These are phyloP conservation scores for Myotis vivesi DNA, from an alignment of 2,797 vertebrate species.

Conservation along the genomic window DNA sequence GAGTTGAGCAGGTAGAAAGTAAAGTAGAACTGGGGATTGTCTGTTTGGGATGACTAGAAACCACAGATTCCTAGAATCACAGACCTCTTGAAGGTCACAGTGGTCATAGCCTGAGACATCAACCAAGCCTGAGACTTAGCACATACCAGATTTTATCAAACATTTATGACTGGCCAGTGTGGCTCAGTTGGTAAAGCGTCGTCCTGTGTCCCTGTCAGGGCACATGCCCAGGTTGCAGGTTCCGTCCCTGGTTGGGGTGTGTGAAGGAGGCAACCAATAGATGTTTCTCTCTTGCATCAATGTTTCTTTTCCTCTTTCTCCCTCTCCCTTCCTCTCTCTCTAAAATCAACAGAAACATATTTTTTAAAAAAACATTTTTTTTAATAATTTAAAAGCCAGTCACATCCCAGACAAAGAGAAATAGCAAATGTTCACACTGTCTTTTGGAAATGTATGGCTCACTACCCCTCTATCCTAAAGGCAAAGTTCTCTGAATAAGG, in stretches of 20 bases:
- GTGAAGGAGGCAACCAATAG: not conserved
- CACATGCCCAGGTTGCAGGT: not conserved
- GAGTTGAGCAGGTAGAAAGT: not conserved
- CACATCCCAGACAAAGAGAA: conserved; percentile 8
- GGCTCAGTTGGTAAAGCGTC: not conserved
- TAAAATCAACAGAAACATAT: not conserved
- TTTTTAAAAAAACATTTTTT: not conserved
- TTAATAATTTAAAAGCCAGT: conserved; percentile 26
- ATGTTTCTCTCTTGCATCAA: not conserved
- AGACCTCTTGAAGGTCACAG: not conserved
- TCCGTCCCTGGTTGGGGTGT: not conserved
- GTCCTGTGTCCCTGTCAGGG: not conserved
- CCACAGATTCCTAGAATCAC: not conserved
- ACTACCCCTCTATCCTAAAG: not conserved
- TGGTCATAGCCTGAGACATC: not conserved
- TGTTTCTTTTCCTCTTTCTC: not conserved
- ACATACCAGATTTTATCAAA: not conserved
- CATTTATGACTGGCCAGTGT: not conserved
- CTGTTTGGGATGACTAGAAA: not conserved
- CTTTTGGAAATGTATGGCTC: conserved; percentile 9
- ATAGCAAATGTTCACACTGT: not conserved
- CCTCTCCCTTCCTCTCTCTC: not conserved
- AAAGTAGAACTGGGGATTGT: not conserved
- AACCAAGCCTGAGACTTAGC: not conserved
- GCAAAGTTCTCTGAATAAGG: not conserved